Evolutionary conservation across 2,888 invertebrate species (phyloP), one percentile per base, ranked within the genome.

Genomic region (Hanleya hanleyi): DNA sequence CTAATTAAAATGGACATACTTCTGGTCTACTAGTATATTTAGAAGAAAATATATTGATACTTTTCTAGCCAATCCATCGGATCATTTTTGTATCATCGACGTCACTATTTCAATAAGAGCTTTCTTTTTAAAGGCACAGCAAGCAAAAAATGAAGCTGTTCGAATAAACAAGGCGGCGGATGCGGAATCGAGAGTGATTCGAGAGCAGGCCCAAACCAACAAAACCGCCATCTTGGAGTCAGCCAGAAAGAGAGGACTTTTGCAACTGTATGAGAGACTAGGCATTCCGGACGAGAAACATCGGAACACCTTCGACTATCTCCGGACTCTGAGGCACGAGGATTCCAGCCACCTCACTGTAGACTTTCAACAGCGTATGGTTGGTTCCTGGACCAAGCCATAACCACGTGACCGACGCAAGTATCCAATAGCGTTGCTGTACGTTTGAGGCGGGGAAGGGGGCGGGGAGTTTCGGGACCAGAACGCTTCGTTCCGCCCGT

Each of bases 271-370:
- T 77, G 41, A 35, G 6, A 75, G 62, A n/a, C 76, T 87, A 5
- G 73, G 74, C 15, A 77, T 87, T 26, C 81, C 75, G 1, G 72
- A 78, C 5, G 81, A 83, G 67, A 71, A 83, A 38, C 80, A 84
- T 61, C 85, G 85, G 69, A 83, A 79, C 61, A 82, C 84, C 33
- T 84, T 88, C 50, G 86, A 88, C 75, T 87, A 87, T 70, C 78
- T 88, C 22, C 74, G 86, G 5, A 85, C 87, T 1, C 77, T 88
- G 7, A 77, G 81, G 61, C 80, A 80, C 12, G 71, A 84, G 7
- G 80, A 83, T 18, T 80, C 84, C 38, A 80, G 83, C 1, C 84
- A 86, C 70, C 73, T 87, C 18, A 85, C 86, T 15, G 84, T 88
- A 0, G 86, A 87, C 76, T 88, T 84, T 74, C 81, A 87, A 68